These are phyloP conservation scores for Thereva nobilitata DNA, from an alignment of 2,888 invertebrate genomes.

Conservation along the genomic window DNA sequence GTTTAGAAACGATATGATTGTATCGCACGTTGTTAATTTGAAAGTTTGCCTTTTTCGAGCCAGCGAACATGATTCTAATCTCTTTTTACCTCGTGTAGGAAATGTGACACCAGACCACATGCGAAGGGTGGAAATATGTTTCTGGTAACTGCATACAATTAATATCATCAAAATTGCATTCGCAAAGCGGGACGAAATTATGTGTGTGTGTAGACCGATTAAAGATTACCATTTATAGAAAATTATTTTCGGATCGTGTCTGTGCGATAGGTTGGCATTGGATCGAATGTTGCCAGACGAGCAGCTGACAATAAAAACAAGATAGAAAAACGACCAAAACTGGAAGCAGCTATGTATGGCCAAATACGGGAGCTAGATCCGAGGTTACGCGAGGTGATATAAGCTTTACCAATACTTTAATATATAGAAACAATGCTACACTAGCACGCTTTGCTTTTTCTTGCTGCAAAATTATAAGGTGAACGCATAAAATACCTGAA, in stretches of 20 bases:
- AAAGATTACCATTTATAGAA: not conserved
- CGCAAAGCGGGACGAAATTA: no score
- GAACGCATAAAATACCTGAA: slow-evolving; percentile 28
- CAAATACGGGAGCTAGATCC: slow-evolving; percentile 15
- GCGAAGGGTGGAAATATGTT: no score
- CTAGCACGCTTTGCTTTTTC: slow-evolving; percentile 37
- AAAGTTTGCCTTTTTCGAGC: no score
- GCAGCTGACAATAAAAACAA: not conserved
- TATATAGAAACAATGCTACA: slow-evolving; percentile 36
- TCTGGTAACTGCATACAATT: no score
- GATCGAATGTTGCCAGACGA: no score
- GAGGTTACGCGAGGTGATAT: slow-evolving; percentile 24
- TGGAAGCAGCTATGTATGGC: slow-evolving; percentile 14
- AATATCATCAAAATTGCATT: no score
- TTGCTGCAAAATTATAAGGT: slow-evolving; percentile 26
- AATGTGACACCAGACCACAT: no score
- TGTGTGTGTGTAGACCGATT: no score
- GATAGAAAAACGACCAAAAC: slow-evolving; percentile 11
- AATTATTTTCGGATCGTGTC: slow-evolving; percentile 23
- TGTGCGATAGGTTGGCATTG: not conserved
- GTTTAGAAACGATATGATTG: slow-evolving; percentile 26
- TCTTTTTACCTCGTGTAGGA: no score
- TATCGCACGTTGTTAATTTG: not conserved
- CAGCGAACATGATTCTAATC: no score
- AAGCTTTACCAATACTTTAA: slow-evolving; percentile 14